Evolutionary conservation across 2,888 invertebrate species (phyloP), one percentile per base, ranked within the genome.

Genomic region (Oligia fasciuncula): DNA sequence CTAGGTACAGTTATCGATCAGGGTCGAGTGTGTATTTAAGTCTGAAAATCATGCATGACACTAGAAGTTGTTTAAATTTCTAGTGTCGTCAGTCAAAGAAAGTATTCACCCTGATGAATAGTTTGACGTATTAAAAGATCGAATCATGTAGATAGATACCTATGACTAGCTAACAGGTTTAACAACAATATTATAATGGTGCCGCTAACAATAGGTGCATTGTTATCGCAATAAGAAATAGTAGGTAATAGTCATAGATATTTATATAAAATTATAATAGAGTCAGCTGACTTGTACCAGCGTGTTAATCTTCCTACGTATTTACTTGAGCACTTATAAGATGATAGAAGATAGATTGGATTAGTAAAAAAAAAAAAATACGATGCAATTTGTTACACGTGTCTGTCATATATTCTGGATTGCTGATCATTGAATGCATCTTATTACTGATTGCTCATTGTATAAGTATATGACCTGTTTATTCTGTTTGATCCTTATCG

Each of bases 181-280:
- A 23, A 54, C 49, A 83, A 83, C n/a, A 78, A 65, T 84, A 78
- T 68, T 40, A 68, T 76, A 46, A 43, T 23, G 19, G 19, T n/a
- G 13, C 23, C 6, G 14, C 19, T 46, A 78, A 81, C 66, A 81
- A 81, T 49, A 49, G 13, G 49, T 78, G 23, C 51, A 54, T 66
- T 84, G 62, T 71, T 11, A 54, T 71, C 14, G 17, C 40, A 17
- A 67, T 67, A 40, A 54, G 51, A 51, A 40, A 19, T 65, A 46
- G 5, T 40, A n/a, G n/a, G n/a, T n/a, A 57, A 14, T 13, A 69
- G 35, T 70, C 57, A 76, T 43, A 65, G 4, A 77, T 77, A 43
- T 60, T 76, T 81, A 43, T n/a, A 77, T 51, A 60, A 83, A 83
- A 65, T 43, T 11, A 65, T 43, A 14, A 8, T 3, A 17, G 17